Evolutionary conservation across 2,797 vertebrate genomes (phyloP).

Genomic region (Calcarius lapponicus): DNA sequence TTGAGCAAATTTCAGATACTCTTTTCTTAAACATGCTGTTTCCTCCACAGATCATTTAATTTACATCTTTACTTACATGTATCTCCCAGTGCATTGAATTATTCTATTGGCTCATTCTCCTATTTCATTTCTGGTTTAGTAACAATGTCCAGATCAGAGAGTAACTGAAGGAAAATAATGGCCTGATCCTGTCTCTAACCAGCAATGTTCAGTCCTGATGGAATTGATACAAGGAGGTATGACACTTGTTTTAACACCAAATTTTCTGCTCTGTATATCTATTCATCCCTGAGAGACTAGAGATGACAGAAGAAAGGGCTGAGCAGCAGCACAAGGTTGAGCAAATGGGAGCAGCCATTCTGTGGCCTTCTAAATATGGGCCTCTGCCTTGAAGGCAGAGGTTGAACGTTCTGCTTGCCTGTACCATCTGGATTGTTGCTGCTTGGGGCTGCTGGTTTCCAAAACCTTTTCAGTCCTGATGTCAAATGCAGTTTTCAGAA

Average conservation of each 20-base stretch:
- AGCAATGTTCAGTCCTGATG: background rate
- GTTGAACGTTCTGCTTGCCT: background rate
- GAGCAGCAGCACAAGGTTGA: background rate
- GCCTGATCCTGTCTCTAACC: background rate
- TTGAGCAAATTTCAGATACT: background rate
- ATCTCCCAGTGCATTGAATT: background rate
- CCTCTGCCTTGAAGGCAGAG: background rate
- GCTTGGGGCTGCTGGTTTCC: background rate
- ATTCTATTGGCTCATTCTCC: background rate
- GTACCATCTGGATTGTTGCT: accelerated
- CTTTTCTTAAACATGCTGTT: background rate
- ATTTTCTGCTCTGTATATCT: background rate
- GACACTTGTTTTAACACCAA: background rate
- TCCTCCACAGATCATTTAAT: background rate
- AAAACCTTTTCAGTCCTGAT: background rate
- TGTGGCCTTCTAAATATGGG: background rate
- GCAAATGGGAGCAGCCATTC: background rate
- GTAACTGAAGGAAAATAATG: background rate
- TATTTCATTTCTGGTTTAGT: background rate
- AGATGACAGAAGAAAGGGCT: background rate
- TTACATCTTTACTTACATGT: background rate
- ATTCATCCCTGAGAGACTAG: background rate
- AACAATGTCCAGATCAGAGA: background rate
- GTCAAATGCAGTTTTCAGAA: background rate
- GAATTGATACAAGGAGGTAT: background rate